These are phyloP conservation scores for Adrianichthys oophorus DNA, from an alignment of 2,797 vertebrate genomes.

Conservation along the genomic window DNA sequence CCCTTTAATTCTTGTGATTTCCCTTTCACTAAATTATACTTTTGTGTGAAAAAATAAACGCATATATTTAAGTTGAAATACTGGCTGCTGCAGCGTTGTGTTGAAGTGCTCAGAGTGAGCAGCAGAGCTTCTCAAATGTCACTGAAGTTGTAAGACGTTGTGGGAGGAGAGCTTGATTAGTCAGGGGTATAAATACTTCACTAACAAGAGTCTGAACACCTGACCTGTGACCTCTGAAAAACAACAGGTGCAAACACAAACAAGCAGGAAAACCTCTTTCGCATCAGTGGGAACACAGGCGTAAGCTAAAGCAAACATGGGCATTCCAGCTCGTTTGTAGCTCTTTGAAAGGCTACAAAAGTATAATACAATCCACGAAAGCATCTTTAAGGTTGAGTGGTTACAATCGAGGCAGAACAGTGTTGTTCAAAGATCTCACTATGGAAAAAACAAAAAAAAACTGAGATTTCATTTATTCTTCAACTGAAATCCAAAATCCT, in stretches of 20 bases:
- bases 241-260: conserved; percentile 58
- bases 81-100: conserved; percentile 38
- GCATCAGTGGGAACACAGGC: conserved; percentile 41
- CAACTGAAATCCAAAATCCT: conserved; percentile 43
- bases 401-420: conserved; percentile 68
- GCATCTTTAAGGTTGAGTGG: conserved; percentile 70
- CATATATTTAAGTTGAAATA: conserved; percentile 58
- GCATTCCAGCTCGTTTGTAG: conserved; percentile 43
- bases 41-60: conserved; percentile 14
- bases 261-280: conserved; percentile 55
- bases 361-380: conserved; percentile 48
- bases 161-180: conserved; percentile 38
- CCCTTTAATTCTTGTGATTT: conserved; percentile 61
- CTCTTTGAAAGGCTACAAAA: conserved; percentile 48
- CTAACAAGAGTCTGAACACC: conserved; percentile 42
- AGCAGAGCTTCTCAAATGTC: conserved; percentile 38
- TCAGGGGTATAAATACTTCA: conserved; percentile 62
- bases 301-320: conserved; percentile 33
- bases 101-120: conserved; percentile 33
- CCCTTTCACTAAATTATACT: conserved; percentile 59
- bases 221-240: conserved; percentile 37
- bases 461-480: conserved; percentile 24
- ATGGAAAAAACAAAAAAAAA: conserved; percentile 44
- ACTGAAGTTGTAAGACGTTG: conserved; percentile 40
- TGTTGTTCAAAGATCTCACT: conserved; percentile 47